Percentiles rank a stretch among this genome's conserved stretches.
Evolutionary conservation across 2,888 invertebrate genomes (phyloP).

Genomic region (Agriotes lineatus): DNA sequence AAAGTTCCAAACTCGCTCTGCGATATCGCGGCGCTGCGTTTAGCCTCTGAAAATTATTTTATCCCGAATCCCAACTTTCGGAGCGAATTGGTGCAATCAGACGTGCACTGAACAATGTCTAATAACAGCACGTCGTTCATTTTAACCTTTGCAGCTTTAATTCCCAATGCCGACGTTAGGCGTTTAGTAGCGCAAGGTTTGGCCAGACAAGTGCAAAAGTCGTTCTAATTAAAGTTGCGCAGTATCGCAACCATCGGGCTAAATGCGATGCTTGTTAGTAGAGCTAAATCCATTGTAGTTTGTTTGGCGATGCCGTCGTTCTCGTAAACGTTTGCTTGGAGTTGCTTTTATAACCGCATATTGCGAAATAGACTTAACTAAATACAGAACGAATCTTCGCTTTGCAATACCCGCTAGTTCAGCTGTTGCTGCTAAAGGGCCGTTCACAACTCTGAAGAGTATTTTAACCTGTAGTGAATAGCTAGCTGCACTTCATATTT

Average conservation of each 20-base stretch:
- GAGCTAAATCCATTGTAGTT: not conserved
- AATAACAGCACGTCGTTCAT: too few species aligned
- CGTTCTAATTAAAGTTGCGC: not conserved
- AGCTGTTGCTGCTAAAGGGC: too few species aligned
- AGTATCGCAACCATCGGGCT: not conserved
- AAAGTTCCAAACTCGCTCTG: not conserved
- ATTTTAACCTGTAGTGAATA: too few species aligned
- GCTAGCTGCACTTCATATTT: too few species aligned
- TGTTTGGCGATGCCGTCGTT: not conserved
- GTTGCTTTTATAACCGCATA: not conserved
- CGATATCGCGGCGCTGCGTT: too few species aligned
- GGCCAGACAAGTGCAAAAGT: not conserved
- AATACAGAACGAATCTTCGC: not conserved
- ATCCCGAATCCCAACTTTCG: too few species aligned
- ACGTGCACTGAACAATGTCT: too few species aligned
- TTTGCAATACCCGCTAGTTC: not conserved
- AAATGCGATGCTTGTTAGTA: not conserved
- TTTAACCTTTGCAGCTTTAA: too few species aligned
- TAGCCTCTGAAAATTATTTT: too few species aligned
- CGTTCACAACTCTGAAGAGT: too few species aligned
- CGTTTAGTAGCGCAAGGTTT: not conserved
- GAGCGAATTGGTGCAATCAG: too few species aligned
- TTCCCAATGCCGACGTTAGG: too few species aligned
- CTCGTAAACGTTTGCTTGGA: not conserved
- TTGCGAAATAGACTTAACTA: not conserved